Evolutionary conservation across 2,888 invertebrate species (phyloP), one percentile per base, ranked within the genome.

Genomic region (Adela reaumurella): DNA sequence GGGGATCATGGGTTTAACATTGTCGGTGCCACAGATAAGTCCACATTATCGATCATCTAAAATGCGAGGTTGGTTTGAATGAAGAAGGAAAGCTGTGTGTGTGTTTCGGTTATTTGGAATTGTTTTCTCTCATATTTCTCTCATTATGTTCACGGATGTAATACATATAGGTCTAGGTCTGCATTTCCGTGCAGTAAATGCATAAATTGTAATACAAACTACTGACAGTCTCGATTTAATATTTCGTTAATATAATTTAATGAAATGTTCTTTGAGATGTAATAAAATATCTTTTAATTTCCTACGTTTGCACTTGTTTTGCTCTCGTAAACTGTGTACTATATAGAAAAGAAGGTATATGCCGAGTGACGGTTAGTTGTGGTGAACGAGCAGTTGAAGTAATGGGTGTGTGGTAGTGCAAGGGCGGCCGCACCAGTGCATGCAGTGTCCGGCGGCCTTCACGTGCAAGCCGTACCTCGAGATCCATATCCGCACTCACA

Each of bases 401-500:
- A 24, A 52, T 49, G 52, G 53, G 44, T 8, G 19, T 35, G 74
- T 35, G 35, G 44, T 45, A 55, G 55, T 77, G 68, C 79, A 80
- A 79, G 80, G 79, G 59, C 72, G 80, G 65, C 80, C 80, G 67
- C 79, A 76, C 64, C 79, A 79, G 63, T 82, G 82, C 64, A 70
- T 70, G 70, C 78, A 81, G 76, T 82, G 81, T 57, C 81, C 81
- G 55, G 81, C 81, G 57, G 81, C 81, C 65, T 82, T 82, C 69
- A 81, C 80, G 57, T 80, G 82, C 74, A 82, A 82, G 76, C 82
- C 82, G 65, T 82, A 82, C 69, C 71, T 82, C 69, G 81, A 81
- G 71, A 81, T 85, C 53, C 86, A 86, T 73, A 83, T 81, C 81
- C 74, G 85, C 61, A 83, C 83, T 53, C 76, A 80, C 70, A 74